Evolutionary conservation across 2,888 invertebrate species (phyloP).

Genomic region (Cryptus viduatorius): DNA sequence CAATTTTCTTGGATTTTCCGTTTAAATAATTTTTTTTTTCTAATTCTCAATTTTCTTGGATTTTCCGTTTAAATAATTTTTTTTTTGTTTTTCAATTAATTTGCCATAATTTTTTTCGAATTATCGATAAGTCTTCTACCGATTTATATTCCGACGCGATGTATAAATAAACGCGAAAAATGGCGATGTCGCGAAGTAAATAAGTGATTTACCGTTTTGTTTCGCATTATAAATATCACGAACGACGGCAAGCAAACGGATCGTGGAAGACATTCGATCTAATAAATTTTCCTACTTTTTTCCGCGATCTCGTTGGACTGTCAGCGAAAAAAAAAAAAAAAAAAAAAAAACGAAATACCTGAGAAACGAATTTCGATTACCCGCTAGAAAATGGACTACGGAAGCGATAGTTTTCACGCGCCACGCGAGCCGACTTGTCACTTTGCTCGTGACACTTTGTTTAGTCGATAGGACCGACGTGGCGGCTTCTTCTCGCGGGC

Average conservation of each 20-base stretch:
- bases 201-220: conserved; percentile 42
- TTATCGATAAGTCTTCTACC: neutral
- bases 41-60: no score
- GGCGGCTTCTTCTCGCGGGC: conserved; percentile 31
- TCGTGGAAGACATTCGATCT: conserved; percentile 68
- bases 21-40: no score
- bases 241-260: conserved; percentile 62
- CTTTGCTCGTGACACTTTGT: conserved; percentile 80
- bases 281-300: conserved; percentile 65
- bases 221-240: conserved; percentile 56
- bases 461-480: conserved; percentile 78
- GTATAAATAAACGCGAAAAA: conserved; percentile 8
- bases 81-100: no score
- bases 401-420: conserved; percentile 79
- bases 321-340: conserved; percentile 32
- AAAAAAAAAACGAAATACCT: neutral
- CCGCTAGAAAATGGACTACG: conserved; percentile 37
- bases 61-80: no score
- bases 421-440: conserved; percentile 74
- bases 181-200: conserved; percentile 71
- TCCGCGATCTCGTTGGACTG: conserved; percentile 37
- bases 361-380: conserved; percentile 72
- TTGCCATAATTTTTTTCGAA: no score
- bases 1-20: no score
- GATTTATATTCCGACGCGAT: neutral